Conservation (phyloP, 2,113 vertebrate genomes). For the Camelus dromedarius region DNA sequence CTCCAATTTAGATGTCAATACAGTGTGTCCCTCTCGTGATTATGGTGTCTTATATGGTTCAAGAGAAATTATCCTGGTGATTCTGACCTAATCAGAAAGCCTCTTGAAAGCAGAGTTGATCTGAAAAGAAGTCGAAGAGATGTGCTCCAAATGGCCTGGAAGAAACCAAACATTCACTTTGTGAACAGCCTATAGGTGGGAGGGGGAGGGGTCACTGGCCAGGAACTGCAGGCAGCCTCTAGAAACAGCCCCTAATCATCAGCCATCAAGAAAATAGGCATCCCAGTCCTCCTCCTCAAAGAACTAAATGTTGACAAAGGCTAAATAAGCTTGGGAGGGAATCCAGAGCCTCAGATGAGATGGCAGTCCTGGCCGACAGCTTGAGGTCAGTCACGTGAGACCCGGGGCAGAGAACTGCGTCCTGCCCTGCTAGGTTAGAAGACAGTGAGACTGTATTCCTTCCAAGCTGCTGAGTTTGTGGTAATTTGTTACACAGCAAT, state of each 20-base stretch:
- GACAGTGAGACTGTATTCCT: not conserved
- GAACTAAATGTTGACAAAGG: not conserved
- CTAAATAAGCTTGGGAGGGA: not conserved
- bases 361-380: not conserved
- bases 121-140: not conserved
- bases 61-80: not conserved
- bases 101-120: not conserved
- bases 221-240: not conserved
- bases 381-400: not conserved
- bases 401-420: not conserved
- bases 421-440: not conserved
- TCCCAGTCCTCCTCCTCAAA: not conserved
- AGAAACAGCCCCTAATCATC: not conserved
- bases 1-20: not conserved
- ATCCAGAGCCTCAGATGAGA: too few species aligned
- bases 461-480: not conserved
- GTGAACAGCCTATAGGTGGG: not conserved
- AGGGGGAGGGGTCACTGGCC: rapidly evolving
- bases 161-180: not conserved
- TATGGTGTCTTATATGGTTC: not conserved
- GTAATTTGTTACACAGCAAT: not conserved
- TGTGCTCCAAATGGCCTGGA: not conserved
- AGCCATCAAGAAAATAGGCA: not conserved
- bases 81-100: not conserved
- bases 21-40: not conserved